Evolutionary conservation across 1,140 invertebrate genomes (phyloP).

Genomic region (Dolichoris vasculosae): DNA sequence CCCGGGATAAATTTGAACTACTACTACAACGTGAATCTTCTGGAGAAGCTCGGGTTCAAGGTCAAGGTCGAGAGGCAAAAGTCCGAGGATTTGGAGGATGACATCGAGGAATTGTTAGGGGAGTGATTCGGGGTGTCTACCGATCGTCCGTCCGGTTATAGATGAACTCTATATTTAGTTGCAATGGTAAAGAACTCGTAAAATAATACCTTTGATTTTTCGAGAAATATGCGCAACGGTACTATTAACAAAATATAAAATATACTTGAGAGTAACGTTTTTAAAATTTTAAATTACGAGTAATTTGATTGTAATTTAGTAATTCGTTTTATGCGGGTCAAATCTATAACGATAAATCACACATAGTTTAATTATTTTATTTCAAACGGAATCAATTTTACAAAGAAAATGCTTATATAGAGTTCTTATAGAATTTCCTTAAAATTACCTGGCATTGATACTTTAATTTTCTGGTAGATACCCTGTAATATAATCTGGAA

Average conservation of each 20-base stretch:
- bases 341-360: background rate
- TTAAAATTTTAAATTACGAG: too few species aligned
- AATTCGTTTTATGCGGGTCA: too few species aligned
- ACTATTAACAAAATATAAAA: too few species aligned
- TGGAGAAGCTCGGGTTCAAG: slow-evolving; percentile 69
- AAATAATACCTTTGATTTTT: too few species aligned
- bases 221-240: too few species aligned
- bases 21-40: slow-evolving; percentile 66
- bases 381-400: background rate
- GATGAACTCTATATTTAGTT: too few species aligned
- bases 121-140: slow-evolving; percentile 56
- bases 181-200: too few species aligned
- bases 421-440: background rate
- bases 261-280: too few species aligned
- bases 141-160: too few species aligned
- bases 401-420: background rate
- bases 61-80: slow-evolving; percentile 64
- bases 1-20: slow-evolving; percentile 72
- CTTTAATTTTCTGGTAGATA: background rate
- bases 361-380: background rate
- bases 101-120: slow-evolving; percentile 70
- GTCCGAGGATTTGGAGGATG: slow-evolving; percentile 69
- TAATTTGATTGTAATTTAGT: too few species aligned
- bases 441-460: background rate
- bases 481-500: background rate